phyloP scores from a whole-genome alignment of 2,888 invertebrate genomes.

The Acronicta psi region DNA sequence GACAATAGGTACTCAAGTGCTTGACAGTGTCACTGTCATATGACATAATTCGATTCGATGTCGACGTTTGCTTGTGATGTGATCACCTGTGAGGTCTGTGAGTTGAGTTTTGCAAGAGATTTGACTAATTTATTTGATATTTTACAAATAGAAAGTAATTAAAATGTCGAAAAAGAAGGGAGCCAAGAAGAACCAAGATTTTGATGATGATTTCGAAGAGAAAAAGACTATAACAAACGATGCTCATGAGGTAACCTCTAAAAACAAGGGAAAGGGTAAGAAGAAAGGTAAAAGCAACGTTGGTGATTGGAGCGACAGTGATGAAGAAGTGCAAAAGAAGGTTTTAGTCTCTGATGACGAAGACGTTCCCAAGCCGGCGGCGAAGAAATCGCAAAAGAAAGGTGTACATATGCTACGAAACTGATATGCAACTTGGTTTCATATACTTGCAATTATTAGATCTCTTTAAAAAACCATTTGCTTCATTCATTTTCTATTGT shows the following conservation, averaged over 20 bases:
- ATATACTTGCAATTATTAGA: too few species aligned
- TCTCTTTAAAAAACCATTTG: too few species aligned
- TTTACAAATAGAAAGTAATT: constrained; percentile 1
- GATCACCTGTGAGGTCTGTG: constrained; percentile 6
- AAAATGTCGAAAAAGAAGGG: constrained; percentile 90
- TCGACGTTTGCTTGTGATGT: too few species aligned
- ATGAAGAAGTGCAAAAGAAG: constrained; percentile 71
- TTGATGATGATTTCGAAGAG: constrained; percentile 87
- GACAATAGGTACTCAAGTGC: too few species aligned
- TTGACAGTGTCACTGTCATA: neutral
- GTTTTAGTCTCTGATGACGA: constrained; percentile 79
- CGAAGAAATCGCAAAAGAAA: constrained; percentile 88
- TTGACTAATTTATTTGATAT: constrained; percentile 32
- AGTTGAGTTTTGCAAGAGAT: constrained; percentile 21
- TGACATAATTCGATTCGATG: too few species aligned
- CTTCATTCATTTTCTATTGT: too few species aligned
- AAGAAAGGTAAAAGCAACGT: constrained; percentile 84
- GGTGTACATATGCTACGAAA: constrained; percentile 63
- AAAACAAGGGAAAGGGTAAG: constrained; percentile 84
- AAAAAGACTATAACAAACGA: constrained; percentile 71
- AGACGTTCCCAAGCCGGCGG: constrained; percentile 74
- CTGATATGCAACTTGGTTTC: constrained; percentile 3
- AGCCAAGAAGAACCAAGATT: constrained; percentile 88
- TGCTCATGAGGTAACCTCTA: constrained; percentile 84
- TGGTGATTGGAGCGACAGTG: constrained; percentile 83